phyloP scores from a whole-genome alignment of 2,797 vertebrate genomes.

The Esox masquinongy region DNA sequence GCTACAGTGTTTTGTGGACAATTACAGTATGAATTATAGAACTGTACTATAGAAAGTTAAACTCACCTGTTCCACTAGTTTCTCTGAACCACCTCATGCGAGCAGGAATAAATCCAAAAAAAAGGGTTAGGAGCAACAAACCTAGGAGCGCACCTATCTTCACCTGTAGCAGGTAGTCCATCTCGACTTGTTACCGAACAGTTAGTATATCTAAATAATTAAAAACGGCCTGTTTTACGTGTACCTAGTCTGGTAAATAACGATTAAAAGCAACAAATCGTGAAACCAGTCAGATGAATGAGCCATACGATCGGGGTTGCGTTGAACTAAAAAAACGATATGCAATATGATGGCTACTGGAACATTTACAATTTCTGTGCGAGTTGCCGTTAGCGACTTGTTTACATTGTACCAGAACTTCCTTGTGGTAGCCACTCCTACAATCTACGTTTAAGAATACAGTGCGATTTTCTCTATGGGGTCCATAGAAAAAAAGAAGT shows the following conservation, averaged over 20 bases:
- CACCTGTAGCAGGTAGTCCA: constrained; percentile 79
- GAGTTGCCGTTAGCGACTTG: neutral
- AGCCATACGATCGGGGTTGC: neutral
- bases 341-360: neutral
- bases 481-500: neutral
- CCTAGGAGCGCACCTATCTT: constrained; percentile 76
- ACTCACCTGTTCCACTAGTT: constrained; percentile 71
- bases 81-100: constrained; percentile 75
- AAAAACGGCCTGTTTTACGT: neutral
- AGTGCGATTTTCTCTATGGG: neutral
- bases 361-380: neutral
- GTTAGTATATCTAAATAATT: neutral
- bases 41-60: too few relatives aligned
- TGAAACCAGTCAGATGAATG: neutral
- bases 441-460: neutral
- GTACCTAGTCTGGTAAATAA: neutral
- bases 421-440: neutral
- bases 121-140: constrained; percentile 72
- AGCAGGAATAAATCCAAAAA: constrained; percentile 78
- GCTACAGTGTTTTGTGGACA: too few relatives aligned
- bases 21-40: too few relatives aligned
- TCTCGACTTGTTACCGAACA: constrained; percentile 28
- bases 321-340: neutral
- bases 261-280: neutral
- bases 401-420: neutral